phyloP scores from a whole-genome alignment of 2,113 vertebrate genomes.

The Lophura nycthemera region DNA sequence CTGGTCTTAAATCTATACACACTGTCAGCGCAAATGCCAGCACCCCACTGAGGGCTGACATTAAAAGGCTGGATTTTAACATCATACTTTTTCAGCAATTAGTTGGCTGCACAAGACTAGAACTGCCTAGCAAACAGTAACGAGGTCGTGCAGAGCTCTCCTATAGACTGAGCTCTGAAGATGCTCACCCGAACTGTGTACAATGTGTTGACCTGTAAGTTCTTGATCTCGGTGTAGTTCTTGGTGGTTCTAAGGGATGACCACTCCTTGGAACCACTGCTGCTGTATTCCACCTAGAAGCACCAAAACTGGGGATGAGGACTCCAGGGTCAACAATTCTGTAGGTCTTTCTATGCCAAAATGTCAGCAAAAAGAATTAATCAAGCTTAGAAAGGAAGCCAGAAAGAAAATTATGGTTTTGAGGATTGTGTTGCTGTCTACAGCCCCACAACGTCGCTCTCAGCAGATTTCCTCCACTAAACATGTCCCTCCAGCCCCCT shows the following conservation, averaged over 20 bases:
- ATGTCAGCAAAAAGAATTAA: neutral
- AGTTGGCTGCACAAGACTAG: neutral
- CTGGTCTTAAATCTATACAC: neutral
- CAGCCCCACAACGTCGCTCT: neutral
- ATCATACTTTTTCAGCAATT: neutral
- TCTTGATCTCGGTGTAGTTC: constrained; percentile 79
- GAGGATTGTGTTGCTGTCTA: neutral
- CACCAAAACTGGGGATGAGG: neutral
- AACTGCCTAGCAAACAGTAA: neutral
- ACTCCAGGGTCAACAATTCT: neutral
- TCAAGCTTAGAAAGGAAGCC: neutral
- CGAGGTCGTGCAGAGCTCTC: neutral
- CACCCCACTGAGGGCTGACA: neutral
- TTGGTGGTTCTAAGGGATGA: constrained; percentile 81
- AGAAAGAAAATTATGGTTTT: neutral
- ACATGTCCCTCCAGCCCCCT: neutral
- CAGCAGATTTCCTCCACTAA: neutral
- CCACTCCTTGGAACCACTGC: constrained; percentile 84
- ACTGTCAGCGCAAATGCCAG: neutral
- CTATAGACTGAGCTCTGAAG: neutral
- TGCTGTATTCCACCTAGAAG: constrained; percentile 89
- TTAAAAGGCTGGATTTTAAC: neutral
- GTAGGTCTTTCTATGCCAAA: neutral
- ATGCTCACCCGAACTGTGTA: constrained; percentile 90
- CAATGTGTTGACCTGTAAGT: constrained; percentile 78